A percentile compares a stretch with the other conserved stretches of the same genome.
Evolutionary conservation across 2,113 vertebrate genomes (phyloP).

Genomic region (Calidris pygmaea): DNA sequence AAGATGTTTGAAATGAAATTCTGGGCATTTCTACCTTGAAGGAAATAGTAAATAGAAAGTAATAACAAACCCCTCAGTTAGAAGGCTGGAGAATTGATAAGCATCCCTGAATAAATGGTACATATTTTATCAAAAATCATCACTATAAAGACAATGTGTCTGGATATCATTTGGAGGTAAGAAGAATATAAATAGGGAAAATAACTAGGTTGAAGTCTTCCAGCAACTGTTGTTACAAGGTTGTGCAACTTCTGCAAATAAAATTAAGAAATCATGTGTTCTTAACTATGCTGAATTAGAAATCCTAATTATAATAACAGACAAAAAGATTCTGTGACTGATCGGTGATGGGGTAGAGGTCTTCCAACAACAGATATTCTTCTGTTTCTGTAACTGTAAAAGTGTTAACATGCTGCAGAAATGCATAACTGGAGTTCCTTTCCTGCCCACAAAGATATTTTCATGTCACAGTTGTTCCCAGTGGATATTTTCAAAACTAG

Average conservation of each 20-base stretch:
- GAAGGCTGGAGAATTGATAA: background rate
- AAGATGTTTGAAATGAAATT: background rate
- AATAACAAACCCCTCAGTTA: background rate
- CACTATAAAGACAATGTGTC: background rate
- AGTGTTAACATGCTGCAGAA: background rate
- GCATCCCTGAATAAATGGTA: background rate
- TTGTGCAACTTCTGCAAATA: background rate
- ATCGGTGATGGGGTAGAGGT: background rate
- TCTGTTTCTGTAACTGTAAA: background rate
- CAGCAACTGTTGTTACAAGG: background rate
- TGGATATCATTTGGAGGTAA: background rate
- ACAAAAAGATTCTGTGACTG: background rate
- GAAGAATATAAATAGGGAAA: background rate
- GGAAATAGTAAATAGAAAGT: background rate
- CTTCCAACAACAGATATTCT: background rate
- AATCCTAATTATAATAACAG: background rate
- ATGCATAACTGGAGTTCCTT: background rate
- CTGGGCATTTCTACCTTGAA: background rate
- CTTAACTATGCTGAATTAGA: background rate
- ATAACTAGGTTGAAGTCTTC: background rate
- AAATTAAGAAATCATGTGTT: background rate
- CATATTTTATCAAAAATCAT: background rate
- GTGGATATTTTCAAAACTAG: background rate
- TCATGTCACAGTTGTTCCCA: background rate
- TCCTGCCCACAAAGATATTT: background rate